Conservation (phyloP, 2,113 vertebrate genomes). For the Bufo gargarizans region DNA sequence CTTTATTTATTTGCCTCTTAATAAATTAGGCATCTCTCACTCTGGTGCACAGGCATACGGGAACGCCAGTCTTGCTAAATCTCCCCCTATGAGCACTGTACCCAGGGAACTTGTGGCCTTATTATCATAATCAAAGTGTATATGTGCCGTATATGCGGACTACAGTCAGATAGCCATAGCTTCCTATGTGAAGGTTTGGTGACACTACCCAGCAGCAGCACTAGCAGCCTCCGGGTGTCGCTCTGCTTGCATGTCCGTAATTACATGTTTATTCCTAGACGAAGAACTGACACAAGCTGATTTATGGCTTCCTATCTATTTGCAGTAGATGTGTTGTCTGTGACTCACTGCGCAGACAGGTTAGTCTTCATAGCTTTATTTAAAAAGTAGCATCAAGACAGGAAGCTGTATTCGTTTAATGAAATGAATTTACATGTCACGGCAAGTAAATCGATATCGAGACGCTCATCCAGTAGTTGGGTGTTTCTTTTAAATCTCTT, state of each 20-base stretch:
- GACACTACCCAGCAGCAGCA: neutral
- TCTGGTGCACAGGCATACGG: no score
- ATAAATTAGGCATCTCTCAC: no score
- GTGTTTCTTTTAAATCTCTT: neutral
- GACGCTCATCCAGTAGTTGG: neutral
- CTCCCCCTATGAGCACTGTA: no score
- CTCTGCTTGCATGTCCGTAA: neutral
- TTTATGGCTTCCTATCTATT: neutral
- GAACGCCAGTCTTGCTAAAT: no score
- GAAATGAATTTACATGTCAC: neutral
- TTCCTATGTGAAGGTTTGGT: no score
- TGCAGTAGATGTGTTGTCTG: no score
- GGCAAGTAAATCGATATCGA: neutral
- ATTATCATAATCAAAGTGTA: no score
- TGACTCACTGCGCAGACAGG: neutral
- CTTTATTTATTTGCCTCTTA: no score
- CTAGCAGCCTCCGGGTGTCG: neutral
- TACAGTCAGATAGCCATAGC: no score
- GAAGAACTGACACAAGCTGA: neutral
- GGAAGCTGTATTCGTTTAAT: neutral
- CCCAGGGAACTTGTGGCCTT: no score
- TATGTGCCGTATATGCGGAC: no score
- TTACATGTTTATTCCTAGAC: neutral
- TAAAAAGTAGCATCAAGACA: neutral
- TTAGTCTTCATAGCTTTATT: neutral